Percentiles rank a stretch among this genome's conserved stretches.
phyloP scores from a whole-genome alignment of 1,140 invertebrate species.

The Dendroctonus ponderosae region DNA sequence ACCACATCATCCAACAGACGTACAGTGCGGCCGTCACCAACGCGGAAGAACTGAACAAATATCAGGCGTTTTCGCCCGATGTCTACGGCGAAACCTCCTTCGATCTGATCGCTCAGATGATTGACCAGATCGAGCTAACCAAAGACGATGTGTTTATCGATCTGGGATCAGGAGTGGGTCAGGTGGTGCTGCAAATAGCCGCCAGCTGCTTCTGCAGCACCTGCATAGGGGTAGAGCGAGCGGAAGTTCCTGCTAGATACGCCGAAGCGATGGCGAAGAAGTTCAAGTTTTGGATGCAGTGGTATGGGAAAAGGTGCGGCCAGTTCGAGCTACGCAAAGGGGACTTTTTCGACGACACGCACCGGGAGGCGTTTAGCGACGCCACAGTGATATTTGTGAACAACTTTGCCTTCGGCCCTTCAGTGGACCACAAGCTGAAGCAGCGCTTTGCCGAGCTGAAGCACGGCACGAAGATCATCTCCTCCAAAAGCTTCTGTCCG shows the following conservation, averaged over 20 bases:
- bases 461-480: constrained; percentile 31
- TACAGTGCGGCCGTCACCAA: constrained; percentile 29
- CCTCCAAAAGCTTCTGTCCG: constrained; percentile 31
- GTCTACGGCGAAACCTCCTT: constrained; percentile 33
- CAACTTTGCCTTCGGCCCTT: constrained; percentile 30
- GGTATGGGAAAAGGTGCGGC: constrained; percentile 28
- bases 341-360: constrained; percentile 28
- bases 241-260: constrained; percentile 26
- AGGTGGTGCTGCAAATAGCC: constrained; percentile 28
- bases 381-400: constrained; percentile 31
- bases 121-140: constrained; percentile 25
- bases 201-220: constrained; percentile 13
- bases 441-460: constrained; percentile 30
- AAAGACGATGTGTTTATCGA: constrained; percentile 34
- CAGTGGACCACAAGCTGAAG: constrained; percentile 28
- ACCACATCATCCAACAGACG: constrained; percentile 28
- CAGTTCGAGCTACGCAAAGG: constrained; percentile 20
- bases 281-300: constrained; percentile 33
- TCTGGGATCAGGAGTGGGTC: constrained; percentile 30
- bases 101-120: constrained; percentile 27
- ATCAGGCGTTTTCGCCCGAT: constrained; percentile 33
- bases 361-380: constrained; percentile 22
- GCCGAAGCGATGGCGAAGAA: constrained; percentile 24
- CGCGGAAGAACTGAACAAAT: constrained; percentile 31
- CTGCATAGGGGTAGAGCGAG: constrained; percentile 28